Base-by-base conservation (phyloP, 2,113 vertebrate species). In the Boleophthalmus pectinirostris region DNA sequence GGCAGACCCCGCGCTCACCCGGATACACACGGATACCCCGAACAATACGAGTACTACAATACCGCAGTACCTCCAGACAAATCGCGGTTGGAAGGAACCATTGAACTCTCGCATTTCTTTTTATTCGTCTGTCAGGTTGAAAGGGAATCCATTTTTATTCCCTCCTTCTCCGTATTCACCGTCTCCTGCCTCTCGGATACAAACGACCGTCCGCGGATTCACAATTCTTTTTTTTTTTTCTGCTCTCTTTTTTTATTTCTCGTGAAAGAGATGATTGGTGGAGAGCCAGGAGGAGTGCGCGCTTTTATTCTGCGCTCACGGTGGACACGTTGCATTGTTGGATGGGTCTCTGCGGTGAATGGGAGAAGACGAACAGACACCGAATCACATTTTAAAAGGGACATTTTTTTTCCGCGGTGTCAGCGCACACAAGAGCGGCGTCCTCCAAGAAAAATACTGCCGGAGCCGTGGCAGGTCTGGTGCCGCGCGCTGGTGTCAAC, bases 91-190 rank as follows among this genome's bases (percentile, higher is more conserved):
- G 83, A 86, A 85, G 84, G 88, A 75, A 73, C 82, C 86, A 84
- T 84, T 88, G 86, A 90, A 88, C 86, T 88, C 75, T 81, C 29
- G 82, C 73, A 79, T 84, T 85, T 81, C 86, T 5, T 85, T 85
- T 85, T 82, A 85, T 85, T 87, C 81, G 70, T 85, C 84, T 77
- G 82, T 88, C 84, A 76, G 85, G 82, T 90, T 90, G 84, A 88
- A 90, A 87, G 82, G 81, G 81, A 77, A 86, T 83, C 72, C 4
- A 46, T 81, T 81, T 81, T 77, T 72, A 38, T 77, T 54, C 47
- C 18, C 46, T 72, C 69, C 69, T 70, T 61, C 43, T 54, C 54
- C 79, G 85, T 80, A 86, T 90, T 87, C 81, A 82, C 47, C 68
- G 75, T 77, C 82, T 61, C 25, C 49, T 84, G 86, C 80, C 81